Conservation (phyloP, 2,797 vertebrate genomes). For the Tiaroga cobitis region DNA sequence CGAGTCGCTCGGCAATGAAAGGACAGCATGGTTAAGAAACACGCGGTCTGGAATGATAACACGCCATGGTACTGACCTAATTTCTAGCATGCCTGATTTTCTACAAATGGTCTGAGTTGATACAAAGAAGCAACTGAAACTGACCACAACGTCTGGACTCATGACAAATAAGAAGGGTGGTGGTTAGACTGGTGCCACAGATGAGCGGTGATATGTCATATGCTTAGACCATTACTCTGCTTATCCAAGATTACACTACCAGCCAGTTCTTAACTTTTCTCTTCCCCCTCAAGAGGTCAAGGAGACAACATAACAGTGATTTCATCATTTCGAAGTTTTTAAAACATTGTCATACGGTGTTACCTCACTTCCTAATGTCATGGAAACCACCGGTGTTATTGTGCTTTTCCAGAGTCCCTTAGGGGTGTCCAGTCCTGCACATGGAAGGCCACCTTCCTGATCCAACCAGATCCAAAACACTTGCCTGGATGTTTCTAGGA, state of each 20-base stretch:
- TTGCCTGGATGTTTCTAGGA: background rate
- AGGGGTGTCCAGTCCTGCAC: background rate
- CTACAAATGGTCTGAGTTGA: conserved; percentile 8
- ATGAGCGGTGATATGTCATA: conserved; percentile 39
- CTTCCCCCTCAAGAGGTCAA: background rate
- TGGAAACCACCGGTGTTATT: background rate
- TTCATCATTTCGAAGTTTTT: background rate
- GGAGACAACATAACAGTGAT: background rate
- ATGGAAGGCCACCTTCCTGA: background rate
- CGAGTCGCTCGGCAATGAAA: background rate
- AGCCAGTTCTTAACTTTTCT: conserved; percentile 8
- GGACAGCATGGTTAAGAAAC: conserved; percentile 10
- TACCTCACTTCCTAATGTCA: background rate
- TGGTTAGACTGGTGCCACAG: conserved; percentile 4
- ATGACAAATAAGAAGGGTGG: conserved; percentile 25
- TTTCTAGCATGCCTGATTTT: conserved; percentile 39
- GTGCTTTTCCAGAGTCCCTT: background rate
- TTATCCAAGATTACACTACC: conserved; percentile 4
- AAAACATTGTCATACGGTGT: background rate
- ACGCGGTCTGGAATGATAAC: conserved; percentile 23
- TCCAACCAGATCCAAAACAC: background rate
- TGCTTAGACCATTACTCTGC: background rate
- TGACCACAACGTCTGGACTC: conserved; percentile 12
- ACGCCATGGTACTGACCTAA: conserved; percentile 14
- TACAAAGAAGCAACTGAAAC: conserved; percentile 46